Percentiles rank a stretch among this genome's conserved stretches.
These are phyloP conservation scores for Leptobrachium leishanense DNA, from an alignment of 2,113 vertebrate genomes.

Conservation along the genomic window DNA sequence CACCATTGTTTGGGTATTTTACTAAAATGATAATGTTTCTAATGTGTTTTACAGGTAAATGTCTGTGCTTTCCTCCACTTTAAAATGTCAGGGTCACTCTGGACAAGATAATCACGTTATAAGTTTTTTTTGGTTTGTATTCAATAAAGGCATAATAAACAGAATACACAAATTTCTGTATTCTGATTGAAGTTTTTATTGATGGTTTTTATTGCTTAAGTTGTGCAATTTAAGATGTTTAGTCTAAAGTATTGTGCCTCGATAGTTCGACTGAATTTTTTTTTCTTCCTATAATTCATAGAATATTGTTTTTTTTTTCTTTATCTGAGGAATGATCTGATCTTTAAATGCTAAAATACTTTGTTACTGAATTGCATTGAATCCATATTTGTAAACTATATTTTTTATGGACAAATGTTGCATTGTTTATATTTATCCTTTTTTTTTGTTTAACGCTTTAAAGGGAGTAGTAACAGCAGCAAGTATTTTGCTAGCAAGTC, in stretches of 20 bases:
- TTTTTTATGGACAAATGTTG: too few relatives aligned
- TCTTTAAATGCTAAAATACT: background rate
- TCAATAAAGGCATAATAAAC: background rate
- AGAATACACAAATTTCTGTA: background rate
- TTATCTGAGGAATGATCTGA: too few relatives aligned
- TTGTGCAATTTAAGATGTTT: too few relatives aligned
- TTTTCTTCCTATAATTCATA: too few relatives aligned
- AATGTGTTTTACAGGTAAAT: constrained; percentile 41
- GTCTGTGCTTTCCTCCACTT: constrained; percentile 37
- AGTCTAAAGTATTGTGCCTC: too few relatives aligned
- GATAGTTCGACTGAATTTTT: too few relatives aligned
- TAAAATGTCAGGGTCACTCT: constrained; percentile 29
- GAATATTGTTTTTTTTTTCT: too few relatives aligned
- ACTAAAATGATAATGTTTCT: constrained; percentile 29
- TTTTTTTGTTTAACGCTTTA: constrained; percentile 32
- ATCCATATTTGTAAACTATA: too few relatives aligned
- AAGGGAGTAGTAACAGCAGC: constrained; percentile 75
- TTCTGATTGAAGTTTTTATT: too few relatives aligned
- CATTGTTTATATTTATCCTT: background rate
- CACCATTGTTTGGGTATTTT: constrained; percentile 37
- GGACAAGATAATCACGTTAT: constrained; percentile 21
- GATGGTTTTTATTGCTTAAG: too few relatives aligned
- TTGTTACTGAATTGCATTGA: background rate
- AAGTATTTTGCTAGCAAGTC: constrained; percentile 76
- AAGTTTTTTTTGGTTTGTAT: constrained; percentile 44